phyloP scores from a whole-genome alignment of 2,113 vertebrate genomes.

The Sturnira hondurensis region DNA sequence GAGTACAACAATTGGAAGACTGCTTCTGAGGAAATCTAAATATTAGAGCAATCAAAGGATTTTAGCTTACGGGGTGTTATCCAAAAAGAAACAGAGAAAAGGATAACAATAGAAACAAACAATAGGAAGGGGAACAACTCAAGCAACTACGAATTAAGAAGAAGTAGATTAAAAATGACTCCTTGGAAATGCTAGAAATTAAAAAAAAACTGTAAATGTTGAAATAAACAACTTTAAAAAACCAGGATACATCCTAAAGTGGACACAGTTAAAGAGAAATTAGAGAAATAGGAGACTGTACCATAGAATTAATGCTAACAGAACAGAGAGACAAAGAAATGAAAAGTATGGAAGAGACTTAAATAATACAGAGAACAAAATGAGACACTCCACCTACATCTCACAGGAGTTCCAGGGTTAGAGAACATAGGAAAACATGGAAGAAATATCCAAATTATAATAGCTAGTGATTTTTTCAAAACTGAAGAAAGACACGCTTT shows the following conservation, averaged over 20 bases:
- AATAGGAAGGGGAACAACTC: not conserved
- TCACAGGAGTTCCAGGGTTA: not conserved
- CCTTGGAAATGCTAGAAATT: not conserved
- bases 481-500: not conserved
- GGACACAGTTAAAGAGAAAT: not conserved
- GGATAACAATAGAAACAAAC: too few species aligned
- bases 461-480: not conserved
- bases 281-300: not conserved
- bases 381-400: not conserved
- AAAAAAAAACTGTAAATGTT: not conserved
- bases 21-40: not conserved
- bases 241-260: not conserved
- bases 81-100: not conserved
- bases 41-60: not conserved
- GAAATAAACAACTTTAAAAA: not conserved
- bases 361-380: not conserved
- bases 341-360: not conserved
- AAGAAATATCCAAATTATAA: not conserved
- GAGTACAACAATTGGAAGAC: not conserved
- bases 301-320: not conserved
- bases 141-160: not conserved
- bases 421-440: not conserved
- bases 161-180: not conserved
- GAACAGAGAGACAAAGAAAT: not conserved
- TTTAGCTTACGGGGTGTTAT: not conserved